These are phyloP conservation scores for Rhingia campestris DNA, from an alignment of 2,888 invertebrate species.

Conservation along the genomic window DNA sequence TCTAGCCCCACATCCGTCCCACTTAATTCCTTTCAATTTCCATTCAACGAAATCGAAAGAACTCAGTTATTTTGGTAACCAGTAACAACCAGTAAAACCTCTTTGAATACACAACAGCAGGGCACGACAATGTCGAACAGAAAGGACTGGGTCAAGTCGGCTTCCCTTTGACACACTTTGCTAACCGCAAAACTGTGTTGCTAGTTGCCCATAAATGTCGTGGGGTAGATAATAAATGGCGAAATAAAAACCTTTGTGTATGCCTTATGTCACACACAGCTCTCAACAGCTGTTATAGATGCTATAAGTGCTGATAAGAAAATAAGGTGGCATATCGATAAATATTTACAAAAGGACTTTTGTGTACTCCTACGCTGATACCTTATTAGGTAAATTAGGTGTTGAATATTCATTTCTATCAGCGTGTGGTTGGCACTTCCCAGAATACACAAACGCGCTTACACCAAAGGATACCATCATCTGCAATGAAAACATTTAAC, in stretches of 20 bases:
- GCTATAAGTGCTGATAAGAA: neutral
- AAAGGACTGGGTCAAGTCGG: constrained; percentile 38
- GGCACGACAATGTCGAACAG: neutral
- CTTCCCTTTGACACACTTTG: constrained; percentile 24
- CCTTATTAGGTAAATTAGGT: too few species aligned
- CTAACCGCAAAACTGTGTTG: neutral
- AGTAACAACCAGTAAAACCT: neutral
- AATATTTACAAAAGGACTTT: too few species aligned
- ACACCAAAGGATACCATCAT: too few species aligned
- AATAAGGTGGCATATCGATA: too few species aligned
- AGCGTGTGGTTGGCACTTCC: too few species aligned
- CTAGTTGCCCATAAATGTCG: neutral
- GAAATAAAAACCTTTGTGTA: constrained; percentile 3
- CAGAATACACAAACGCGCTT: too few species aligned
- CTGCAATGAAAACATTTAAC: too few species aligned
- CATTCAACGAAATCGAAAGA: constrained; percentile 3
- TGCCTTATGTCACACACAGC: constrained; percentile 15
- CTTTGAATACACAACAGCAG: too few species aligned
- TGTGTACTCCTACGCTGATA: too few species aligned
- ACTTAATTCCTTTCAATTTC: constrained; percentile 6
- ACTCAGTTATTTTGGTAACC: constrained; percentile 10
- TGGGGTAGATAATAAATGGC: constrained; percentile 12
- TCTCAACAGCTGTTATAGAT: neutral
- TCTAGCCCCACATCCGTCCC: neutral
- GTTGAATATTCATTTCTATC: too few species aligned